phyloP scores from a whole-genome alignment of 2,797 vertebrate genomes.

The Numenius phaeopus region DNA sequence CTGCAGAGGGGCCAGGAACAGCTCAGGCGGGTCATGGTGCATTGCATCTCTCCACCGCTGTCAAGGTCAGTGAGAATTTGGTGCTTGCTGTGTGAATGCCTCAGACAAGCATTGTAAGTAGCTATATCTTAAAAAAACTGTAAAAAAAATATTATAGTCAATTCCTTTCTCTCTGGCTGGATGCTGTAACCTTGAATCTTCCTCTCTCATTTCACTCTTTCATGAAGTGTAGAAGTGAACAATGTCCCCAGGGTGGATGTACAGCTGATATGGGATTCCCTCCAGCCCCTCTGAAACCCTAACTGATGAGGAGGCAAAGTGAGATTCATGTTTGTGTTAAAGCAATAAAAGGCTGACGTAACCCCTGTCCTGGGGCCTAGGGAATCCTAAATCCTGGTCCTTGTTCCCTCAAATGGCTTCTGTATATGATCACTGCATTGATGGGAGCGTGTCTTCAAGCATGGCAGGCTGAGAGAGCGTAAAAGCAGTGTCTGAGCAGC shows the following conservation, averaged over 20 bases:
- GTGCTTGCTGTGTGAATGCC: background rate
- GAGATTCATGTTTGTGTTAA: background rate
- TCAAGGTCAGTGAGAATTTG: background rate
- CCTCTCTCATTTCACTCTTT: background rate
- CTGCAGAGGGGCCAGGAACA: background rate
- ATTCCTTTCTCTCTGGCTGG: background rate
- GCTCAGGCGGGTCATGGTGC: background rate
- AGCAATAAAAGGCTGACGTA: background rate
- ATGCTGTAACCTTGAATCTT: background rate
- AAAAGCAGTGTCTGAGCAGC: background rate
- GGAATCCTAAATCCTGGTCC: background rate
- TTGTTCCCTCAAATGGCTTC: background rate
- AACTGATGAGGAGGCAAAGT: background rate
- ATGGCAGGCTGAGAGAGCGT: background rate
- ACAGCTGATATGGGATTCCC: background rate
- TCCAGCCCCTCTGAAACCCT: background rate
- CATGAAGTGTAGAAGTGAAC: background rate
- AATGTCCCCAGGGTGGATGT: background rate
- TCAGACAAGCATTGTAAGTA: background rate
- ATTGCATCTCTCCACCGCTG: background rate
- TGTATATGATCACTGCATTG: background rate
- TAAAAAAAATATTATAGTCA: background rate
- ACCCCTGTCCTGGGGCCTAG: background rate
- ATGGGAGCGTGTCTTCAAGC: background rate
- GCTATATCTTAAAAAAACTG: background rate